Evolutionary conservation across 2,888 invertebrate species (phyloP), one percentile per base, ranked within the genome.

Genomic region (Caradrina kadenii): DNA sequence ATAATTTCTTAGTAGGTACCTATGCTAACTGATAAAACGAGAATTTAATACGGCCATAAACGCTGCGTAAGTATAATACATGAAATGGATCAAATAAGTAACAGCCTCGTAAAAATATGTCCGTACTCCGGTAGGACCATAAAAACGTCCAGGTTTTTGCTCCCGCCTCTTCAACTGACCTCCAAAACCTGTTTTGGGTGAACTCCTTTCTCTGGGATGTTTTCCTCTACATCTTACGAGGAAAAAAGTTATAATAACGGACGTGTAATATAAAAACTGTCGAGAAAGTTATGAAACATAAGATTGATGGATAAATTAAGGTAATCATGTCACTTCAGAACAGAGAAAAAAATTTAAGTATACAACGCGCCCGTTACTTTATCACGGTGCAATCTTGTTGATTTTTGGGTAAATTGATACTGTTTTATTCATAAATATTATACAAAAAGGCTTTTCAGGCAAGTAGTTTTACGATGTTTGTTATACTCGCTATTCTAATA

Each of bases 121-220:
- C 19, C 15, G 52, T 26, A 11, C 35, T 64, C 13, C 21, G 55
- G 50, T 50, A 50, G 50, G 26, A 62, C 50, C 54, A 48, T 62
- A 69, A 66, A 80, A 81, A 76, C 10, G 13, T 87, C 88, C 89
- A 88, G 88, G 90, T 92, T 91, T 92, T 91, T 91, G 89, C 88
- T 91, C 91, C 90, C 87, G 75, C 69, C 85, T 85, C 85, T 87
- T 87, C 83, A 80, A 76, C 76, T 84, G 87, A 88, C 91, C 90
- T 90, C 85, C 81, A 80, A 85, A 93, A 94, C 94, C 90, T 74
- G 94, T 92, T 91, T 83, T 77, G 64, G 82, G 75, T 76, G 76
- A 83, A 84, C 75, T 85, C 91, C 92, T 92, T 91, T 92, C 89
- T 87, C 90, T 86, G 83, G 76, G 63, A 63, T 80, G 86, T 70